Evolutionary conservation across 2,113 vertebrate genomes (phyloP), one percentile per base, ranked within the genome.

Genomic region (Odontesthes bonariensis): DNA sequence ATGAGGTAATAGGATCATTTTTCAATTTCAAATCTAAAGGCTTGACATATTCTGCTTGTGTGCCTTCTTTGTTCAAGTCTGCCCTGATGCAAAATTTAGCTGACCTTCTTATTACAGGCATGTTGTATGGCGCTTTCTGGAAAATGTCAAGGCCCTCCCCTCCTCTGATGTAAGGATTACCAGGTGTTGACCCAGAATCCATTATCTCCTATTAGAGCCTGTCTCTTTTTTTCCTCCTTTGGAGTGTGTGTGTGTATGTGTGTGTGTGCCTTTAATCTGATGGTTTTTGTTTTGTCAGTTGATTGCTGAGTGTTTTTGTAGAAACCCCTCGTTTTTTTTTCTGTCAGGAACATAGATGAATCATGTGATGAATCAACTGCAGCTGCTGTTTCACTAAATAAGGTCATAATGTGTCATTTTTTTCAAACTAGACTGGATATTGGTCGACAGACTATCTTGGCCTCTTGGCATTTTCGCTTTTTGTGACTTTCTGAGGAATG

Each of bases 171-270:
- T 91, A 86, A 84, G 85, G 80, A 83, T 91, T 89, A 88, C 85
- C 91, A 94, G 93, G 91, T 93, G 92, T 90, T 91, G 87, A 91
- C 88, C 92, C 85, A 77, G 82, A 91, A 93, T 90, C 84, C 88
- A 92, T 92, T 92, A 91, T 83, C 85, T 82, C 73, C 80, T 86
- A 90, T 91, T 88, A 92, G 52, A 82, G 75, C 71, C 54, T 81
- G 87, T 85, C 88, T 85, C 72, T 89, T 75, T 68, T 78, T 38
- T 38, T 38, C 35, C 35, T 38, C 5, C 35, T 66, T 35, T 62
- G 63, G 61, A 38, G 66, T 57, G 23, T 62, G 49, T 69, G 56
- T 71, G 22, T 62, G 62, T 14, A 14, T 54, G 22, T 67, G 62
- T 10, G 22, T 67, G 62, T 8, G 22, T 4, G 16, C 5, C 2